Percentiles rank a stretch among this genome's conserved stretches.
Evolutionary conservation across 2,797 vertebrate species (phyloP).

Genomic region (Lindbergichthys nudifrons): DNA sequence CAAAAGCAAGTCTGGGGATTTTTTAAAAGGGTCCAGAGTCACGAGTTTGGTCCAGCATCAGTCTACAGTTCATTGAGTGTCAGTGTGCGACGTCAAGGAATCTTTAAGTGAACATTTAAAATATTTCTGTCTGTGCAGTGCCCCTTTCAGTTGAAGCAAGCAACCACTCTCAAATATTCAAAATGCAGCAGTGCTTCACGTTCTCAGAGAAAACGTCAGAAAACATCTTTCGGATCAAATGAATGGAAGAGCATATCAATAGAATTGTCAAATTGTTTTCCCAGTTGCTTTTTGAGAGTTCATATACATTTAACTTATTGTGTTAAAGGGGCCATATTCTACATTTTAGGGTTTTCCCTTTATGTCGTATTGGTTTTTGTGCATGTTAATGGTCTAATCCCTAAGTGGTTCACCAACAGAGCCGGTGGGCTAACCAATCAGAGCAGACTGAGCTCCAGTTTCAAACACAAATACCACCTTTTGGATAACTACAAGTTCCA

Average conservation of each 20-base stretch:
- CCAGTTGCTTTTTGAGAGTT: too few species aligned
- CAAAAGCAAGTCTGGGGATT: slow-evolving; percentile 11
- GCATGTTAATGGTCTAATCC: too few species aligned
- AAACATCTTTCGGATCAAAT: background rate
- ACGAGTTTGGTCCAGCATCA: background rate
- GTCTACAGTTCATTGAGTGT: slow-evolving; percentile 17
- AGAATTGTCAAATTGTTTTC: too few species aligned
- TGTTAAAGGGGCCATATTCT: too few species aligned
- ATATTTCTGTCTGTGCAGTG: background rate
- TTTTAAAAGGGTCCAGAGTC: slow-evolving; percentile 5
- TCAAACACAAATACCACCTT: too few species aligned
- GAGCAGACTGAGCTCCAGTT: too few species aligned
- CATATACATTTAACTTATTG: too few species aligned
- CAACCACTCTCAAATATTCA: background rate
- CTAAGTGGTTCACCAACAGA: too few species aligned
- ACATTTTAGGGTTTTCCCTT: too few species aligned
- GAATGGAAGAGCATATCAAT: too few species aligned
- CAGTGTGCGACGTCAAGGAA: slow-evolving; percentile 4
- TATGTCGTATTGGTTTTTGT: too few species aligned
- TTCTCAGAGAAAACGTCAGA: background rate
- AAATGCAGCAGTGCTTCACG: slow-evolving; percentile 1
- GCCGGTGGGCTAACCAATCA: too few species aligned
- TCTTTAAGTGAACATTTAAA: slow-evolving; percentile 16
- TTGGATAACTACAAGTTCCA: background rate
- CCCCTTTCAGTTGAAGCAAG: slow-evolving; percentile 14